These are phyloP conservation scores for Corvus hawaiiensis DNA, from an alignment of 2,113 vertebrate genomes.

Conservation along the genomic window DNA sequence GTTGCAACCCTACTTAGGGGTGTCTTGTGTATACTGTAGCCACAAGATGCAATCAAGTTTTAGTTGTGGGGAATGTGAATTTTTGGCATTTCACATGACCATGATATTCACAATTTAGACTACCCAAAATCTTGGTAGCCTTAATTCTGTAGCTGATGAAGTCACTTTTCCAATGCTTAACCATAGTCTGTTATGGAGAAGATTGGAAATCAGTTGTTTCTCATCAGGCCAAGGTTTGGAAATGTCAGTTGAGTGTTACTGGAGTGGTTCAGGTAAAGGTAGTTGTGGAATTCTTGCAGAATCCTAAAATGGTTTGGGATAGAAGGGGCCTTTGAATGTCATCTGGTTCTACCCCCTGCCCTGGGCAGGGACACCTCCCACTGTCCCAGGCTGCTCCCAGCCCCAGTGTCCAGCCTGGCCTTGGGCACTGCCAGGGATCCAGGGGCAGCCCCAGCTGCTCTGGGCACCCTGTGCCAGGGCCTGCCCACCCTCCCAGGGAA, in stretches of 20 bases:
- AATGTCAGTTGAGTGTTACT: background rate
- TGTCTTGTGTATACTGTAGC: background rate
- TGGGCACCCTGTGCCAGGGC: background rate
- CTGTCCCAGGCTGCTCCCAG: rapidly evolving
- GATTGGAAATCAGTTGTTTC: background rate
- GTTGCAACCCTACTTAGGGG: rapidly evolving
- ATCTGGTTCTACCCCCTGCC: background rate
- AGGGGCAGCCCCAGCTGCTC: background rate
- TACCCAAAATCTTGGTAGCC: background rate
- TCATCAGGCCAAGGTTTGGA: background rate
- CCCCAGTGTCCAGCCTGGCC: rapidly evolving
- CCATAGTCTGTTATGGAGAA: background rate
- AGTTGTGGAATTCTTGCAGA: background rate
- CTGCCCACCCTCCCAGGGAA: rapidly evolving
- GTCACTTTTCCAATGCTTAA: background rate
- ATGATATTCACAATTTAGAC: background rate
- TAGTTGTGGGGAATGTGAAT: background rate
- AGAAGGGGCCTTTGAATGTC: rapidly evolving
- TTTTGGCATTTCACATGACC: rapidly evolving
- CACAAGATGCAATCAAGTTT: background rate
- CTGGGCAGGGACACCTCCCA: background rate
- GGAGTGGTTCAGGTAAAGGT: background rate
- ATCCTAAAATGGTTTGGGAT: background rate
- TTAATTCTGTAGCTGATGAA: background rate
- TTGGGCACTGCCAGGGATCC: background rate